Percentiles rank a stretch among this genome's conserved stretches.
Evolutionary conservation across 2,888 invertebrate genomes (phyloP).

Genomic region (Choristoneura rosaceana): DNA sequence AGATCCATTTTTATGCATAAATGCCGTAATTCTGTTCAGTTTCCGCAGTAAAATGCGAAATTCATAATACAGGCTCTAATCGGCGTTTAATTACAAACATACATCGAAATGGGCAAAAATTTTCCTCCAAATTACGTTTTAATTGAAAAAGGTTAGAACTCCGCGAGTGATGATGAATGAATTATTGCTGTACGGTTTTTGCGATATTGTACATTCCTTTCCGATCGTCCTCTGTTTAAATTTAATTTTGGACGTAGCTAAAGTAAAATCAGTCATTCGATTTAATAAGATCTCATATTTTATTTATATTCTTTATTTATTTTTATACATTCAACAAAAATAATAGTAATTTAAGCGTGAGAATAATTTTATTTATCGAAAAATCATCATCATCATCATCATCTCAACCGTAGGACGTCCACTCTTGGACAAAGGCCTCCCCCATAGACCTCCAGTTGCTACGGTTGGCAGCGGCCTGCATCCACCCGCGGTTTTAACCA

Average conservation of each 20-base stretch:
- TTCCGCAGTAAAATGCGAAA: constrained; percentile 1
- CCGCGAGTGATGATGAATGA: constrained; percentile 17
- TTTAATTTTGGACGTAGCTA: background rate
- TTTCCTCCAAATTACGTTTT: constrained; percentile 28
- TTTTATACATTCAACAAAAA: no score
- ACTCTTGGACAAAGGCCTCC: no score
- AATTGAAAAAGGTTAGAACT: constrained; percentile 33
- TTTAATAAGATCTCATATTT: no score
- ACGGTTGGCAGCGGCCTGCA: no score
- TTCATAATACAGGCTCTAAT: constrained; percentile 26
- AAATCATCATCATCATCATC: no score
- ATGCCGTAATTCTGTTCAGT: background rate
- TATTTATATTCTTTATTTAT: no score
- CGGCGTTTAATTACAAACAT: constrained; percentile 33
- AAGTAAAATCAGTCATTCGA: background rate
- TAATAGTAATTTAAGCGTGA: no score
- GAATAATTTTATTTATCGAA: no score
- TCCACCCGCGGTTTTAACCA: no score
- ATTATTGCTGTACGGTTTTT: constrained; percentile 1
- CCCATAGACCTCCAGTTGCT: no score
- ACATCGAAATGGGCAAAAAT: constrained; percentile 24
- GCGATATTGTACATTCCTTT: constrained; percentile 8
- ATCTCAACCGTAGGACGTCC: no score
- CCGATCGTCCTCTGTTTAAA: background rate
- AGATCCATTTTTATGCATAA: background rate